Evolutionary conservation across 1,140 invertebrate genomes (phyloP).

Genomic region (Tetramorium alpestre): DNA sequence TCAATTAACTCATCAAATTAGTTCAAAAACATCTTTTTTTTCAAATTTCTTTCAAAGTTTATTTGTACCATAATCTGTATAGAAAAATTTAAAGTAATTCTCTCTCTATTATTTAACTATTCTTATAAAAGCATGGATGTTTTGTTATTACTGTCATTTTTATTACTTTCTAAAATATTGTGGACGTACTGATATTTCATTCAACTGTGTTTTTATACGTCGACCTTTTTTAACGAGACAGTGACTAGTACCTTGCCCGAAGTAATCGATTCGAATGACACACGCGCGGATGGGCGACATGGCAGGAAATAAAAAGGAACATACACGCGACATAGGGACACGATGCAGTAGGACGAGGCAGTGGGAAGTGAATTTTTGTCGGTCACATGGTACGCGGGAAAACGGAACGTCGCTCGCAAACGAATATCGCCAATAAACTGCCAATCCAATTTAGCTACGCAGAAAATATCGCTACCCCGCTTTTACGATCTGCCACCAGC

Average conservation of each 20-base stretch:
- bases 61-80: neutral
- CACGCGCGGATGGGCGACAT: conserved; percentile 36
- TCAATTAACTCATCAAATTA: neutral
- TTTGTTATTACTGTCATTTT: neutral
- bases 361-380: conserved; percentile 69
- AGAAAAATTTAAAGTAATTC: neutral
- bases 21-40: neutral
- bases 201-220: conserved; percentile 35
- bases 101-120: neutral
- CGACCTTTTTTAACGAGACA: conserved; percentile 38
- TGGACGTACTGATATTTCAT: conserved; percentile 8
- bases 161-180: conserved; percentile 7
- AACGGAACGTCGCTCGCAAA: conserved; percentile 75
- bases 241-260: conserved; percentile 17
- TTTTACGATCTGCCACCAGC: conserved; percentile 57
- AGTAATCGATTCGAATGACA: conserved; percentile 54
- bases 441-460: conserved; percentile 78
- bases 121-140: conserved; percentile 10
- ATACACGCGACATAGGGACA: conserved; percentile 32
- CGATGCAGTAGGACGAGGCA: conserved; percentile 22
- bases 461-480: conserved; percentile 57
- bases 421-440: conserved; percentile 80
- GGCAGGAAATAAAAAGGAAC: conserved; percentile 51
- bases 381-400: conserved; percentile 64
- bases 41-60: neutral